Evolutionary conservation across 2,888 invertebrate genomes (phyloP), one percentile per base, ranked within the genome.

Genomic region (Xanthorhoe designata): DNA sequence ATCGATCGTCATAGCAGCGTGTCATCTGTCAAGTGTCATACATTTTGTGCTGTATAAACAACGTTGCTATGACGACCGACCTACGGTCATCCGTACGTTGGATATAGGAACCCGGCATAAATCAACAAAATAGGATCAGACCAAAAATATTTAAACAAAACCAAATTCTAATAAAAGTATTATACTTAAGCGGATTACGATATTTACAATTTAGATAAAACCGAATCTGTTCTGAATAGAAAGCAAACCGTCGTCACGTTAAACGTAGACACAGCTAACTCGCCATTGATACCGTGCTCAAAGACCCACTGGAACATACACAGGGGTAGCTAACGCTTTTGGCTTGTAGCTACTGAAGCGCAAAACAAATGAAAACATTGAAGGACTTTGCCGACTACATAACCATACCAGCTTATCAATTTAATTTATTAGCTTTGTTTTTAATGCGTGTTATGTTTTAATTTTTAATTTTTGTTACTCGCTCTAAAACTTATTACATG

Each of bases 221-320:
- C 53, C 53, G 8, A 8, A 52, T 35, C 19, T 49, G 4, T 58
- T n/a, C 19, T 35, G 50, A 57, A 58, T 50, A 29, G 18, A 38
- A 50, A 58, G 13, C 32, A 7, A 53, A 45, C 61, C 53, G 32
- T 47, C 53, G 15, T 58, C 58, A 58, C 58, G 50, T 53, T 35
- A 47, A 32, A 45, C 15, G 56, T 29, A 51, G 24, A 52, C 58
- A 19, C 13, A 13, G 38, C 32, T 38, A 38, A 2, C 61, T 66
- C 49, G 45, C 47, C 19, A 57, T 61, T 47, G 57, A 60, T 57
- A 53, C 56, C 53, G 57, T 17, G 49, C 59, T 24, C 61, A 19
- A 55, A 56, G 35, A 60, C 38, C 18, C 32, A 54, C 51, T 38
- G 24, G 38, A 42, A 42, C 15, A 42, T 51, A 51, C 32, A 63